phyloP scores from a whole-genome alignment of 2,113 vertebrate species.

The Orientallactaga bullata region DNA sequence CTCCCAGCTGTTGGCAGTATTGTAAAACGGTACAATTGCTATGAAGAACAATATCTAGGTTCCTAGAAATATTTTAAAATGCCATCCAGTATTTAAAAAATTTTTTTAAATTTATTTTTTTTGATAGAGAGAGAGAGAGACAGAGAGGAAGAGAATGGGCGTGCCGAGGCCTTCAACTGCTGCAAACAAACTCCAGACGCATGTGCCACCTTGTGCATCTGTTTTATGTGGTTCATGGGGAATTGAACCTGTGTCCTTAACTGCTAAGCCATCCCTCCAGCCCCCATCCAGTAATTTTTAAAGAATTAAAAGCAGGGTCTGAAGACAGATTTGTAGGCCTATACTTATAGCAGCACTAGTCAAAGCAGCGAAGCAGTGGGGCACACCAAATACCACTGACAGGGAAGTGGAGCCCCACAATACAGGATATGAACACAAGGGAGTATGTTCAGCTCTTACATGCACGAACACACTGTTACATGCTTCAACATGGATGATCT shows the following conservation, averaged over 20 bases:
- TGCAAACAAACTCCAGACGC: no score
- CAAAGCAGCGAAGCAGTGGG: background rate
- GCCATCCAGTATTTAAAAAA: background rate
- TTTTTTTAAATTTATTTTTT: no score
- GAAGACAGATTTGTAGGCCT: background rate
- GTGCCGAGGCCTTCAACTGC: no score
- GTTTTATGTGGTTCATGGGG: no score
- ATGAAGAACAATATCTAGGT: background rate
- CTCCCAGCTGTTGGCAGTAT: background rate
- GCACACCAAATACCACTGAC: background rate
- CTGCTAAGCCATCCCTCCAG: no score
- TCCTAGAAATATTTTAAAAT: background rate
- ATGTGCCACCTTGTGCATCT: no score
- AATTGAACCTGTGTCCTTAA: no score
- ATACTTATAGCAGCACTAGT: background rate
- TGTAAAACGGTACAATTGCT: background rate
- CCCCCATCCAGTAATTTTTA: background rate
- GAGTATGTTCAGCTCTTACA: background rate
- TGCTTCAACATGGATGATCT: background rate
- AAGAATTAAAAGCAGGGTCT: background rate
- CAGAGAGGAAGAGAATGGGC: no score
- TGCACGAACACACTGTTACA: background rate
- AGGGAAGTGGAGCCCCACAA: background rate
- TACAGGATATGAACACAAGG: fast-evolving
- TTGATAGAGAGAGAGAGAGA: no score